These are phyloP conservation scores for Tonatia bakeri DNA, from an alignment of 2,113 vertebrate genomes.

Conservation along the genomic window DNA sequence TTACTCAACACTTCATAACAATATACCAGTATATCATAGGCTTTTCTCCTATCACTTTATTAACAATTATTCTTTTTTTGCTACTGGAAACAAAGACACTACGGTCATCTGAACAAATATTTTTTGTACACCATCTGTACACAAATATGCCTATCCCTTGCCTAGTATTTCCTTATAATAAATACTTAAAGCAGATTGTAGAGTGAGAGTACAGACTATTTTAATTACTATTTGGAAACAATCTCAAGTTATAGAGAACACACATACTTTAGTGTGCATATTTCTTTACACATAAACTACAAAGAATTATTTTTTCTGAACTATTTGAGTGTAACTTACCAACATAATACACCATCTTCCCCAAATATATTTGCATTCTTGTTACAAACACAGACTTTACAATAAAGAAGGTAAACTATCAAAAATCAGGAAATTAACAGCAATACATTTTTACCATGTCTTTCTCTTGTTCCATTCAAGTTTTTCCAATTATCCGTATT, in stretches of 20 bases:
- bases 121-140: background rate
- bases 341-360: background rate
- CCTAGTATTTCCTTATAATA: background rate
- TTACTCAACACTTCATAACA: background rate
- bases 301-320: background rate
- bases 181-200: background rate
- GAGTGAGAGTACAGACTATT: background rate
- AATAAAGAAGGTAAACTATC: background rate
- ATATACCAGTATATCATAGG: background rate
- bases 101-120: background rate
- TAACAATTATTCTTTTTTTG: background rate
- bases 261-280: too few species aligned
- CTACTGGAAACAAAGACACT: background rate
- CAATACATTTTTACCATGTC: background rate
- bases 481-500: background rate
- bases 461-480: background rate
- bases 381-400: background rate
- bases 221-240: background rate
- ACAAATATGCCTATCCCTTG: background rate
- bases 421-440: background rate
- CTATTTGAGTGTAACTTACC: background rate
- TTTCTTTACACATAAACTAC: background rate
- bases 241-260: background rate
- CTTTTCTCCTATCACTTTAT: background rate
- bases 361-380: background rate